Percentiles rank a stretch among this genome's conserved stretches.
These are phyloP conservation scores for Leguminivora glycinivorella DNA, from an alignment of 1,140 invertebrate species.

Conservation along the genomic window DNA sequence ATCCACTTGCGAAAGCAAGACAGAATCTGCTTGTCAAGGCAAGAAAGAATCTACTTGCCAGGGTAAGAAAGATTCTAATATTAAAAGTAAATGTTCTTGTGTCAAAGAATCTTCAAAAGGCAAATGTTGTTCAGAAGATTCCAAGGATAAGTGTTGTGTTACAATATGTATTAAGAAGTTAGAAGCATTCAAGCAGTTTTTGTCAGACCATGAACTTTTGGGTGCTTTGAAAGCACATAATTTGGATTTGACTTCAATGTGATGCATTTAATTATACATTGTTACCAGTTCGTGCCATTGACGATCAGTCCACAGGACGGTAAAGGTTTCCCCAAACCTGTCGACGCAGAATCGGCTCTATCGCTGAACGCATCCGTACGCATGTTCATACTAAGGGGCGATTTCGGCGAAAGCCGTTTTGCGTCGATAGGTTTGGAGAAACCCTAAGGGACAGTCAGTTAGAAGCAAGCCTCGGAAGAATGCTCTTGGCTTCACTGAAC, in stretches of 20 bases:
- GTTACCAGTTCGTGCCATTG: neutral
- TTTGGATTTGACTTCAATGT: constrained; percentile 53
- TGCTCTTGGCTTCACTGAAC: too few species aligned
- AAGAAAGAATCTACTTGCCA: neutral
- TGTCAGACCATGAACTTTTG: constrained; percentile 57
- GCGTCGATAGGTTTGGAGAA: too few species aligned
- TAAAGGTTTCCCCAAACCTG: too few species aligned
- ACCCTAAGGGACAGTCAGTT: too few species aligned
- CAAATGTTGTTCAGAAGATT: constrained; percentile 38
- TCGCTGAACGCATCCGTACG: too few species aligned
- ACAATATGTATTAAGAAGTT: constrained; percentile 72
- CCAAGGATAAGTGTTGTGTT: constrained; percentile 61
- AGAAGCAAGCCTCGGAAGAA: too few species aligned
- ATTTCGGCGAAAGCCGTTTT: too few species aligned
- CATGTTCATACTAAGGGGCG: too few species aligned
- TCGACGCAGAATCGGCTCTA: too few species aligned
- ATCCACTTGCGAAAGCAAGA: neutral
- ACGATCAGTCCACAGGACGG: too few species aligned
- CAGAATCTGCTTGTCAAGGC: neutral
- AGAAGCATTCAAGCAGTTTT: constrained; percentile 63
- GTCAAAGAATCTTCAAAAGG: constrained; percentile 28
- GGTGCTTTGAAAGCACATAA: constrained; percentile 59
- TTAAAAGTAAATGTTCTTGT: constrained; percentile 27
- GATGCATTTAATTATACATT: constrained; percentile 68
- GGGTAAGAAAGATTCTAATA: neutral